Evolutionary conservation across 2,113 vertebrate species (phyloP).

Genomic region (Pituophis catenifer): DNA sequence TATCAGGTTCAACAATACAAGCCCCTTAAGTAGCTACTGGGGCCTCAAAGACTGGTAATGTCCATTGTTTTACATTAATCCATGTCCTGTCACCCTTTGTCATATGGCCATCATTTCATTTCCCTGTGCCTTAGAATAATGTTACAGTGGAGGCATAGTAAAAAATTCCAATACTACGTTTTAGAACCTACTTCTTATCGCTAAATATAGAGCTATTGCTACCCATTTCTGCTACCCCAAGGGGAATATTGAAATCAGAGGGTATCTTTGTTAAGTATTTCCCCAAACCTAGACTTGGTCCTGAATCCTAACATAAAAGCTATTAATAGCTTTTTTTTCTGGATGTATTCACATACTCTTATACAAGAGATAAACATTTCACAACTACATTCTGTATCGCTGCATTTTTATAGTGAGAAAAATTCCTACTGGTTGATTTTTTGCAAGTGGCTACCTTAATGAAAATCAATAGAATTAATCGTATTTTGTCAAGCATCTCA

Average conservation of each 20-base stretch:
- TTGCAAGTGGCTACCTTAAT: neutral
- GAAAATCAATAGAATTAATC: neutral
- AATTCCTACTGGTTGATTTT: neutral
- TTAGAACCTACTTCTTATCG: neutral
- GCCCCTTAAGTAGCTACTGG: neutral
- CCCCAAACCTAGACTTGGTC: neutral
- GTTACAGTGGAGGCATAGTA: neutral
- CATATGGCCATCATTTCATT: neutral
- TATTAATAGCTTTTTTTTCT: neutral
- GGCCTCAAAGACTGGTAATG: neutral
- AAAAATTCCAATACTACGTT: neutral
- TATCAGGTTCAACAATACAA: neutral
- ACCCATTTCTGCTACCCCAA: too few relatives aligned
- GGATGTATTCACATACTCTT: neutral
- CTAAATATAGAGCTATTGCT: neutral
- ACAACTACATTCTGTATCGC: neutral
- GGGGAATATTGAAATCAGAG: neutral
- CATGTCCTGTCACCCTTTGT: neutral
- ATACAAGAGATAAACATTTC: neutral
- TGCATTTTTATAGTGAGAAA: neutral
- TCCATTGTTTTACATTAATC: neutral
- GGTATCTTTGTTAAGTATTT: neutral
- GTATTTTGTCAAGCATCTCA: neutral
- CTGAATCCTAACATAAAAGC: neutral
- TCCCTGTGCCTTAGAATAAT: neutral